These are phyloP conservation scores for Bufo gargarizans DNA, from an alignment of 2,113 vertebrate species.

Conservation along the genomic window DNA sequence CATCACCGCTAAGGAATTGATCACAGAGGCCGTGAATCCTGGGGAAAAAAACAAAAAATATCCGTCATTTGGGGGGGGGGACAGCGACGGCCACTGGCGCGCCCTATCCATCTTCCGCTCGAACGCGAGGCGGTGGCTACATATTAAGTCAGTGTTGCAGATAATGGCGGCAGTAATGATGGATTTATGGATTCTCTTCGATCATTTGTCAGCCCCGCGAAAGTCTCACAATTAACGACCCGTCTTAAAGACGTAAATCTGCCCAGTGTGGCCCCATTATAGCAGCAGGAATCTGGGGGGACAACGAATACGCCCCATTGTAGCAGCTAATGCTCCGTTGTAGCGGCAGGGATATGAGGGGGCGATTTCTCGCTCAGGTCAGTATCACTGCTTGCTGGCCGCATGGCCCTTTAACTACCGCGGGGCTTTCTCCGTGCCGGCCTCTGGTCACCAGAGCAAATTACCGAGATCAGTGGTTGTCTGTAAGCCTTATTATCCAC, in stretches of 20 bases:
- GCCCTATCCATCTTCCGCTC: background rate
- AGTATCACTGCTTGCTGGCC: no score
- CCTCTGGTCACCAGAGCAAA: no score
- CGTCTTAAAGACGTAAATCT: background rate
- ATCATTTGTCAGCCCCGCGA: background rate
- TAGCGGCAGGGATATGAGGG: no score
- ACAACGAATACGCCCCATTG: no score
- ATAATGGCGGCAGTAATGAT: no score
- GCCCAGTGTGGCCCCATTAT: background rate
- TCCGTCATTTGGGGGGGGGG: background rate
- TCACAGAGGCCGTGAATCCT: background rate
- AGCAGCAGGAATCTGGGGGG: background rate
- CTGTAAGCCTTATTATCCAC: background rate
- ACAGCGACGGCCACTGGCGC: no score
- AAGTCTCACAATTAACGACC: background rate
- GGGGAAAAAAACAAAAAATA: background rate
- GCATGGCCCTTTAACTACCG: no score
- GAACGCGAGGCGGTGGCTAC: background rate
- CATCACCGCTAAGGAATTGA: conserved; percentile 6
- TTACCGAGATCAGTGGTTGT: background rate
- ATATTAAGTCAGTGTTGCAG: background rate
- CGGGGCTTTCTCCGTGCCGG: no score
- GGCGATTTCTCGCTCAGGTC: background rate
- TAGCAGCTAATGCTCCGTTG: no score
- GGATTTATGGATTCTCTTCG: background rate